phyloP scores from a whole-genome alignment of 2,888 invertebrate species.

The Hydropsyche betteni region DNA sequence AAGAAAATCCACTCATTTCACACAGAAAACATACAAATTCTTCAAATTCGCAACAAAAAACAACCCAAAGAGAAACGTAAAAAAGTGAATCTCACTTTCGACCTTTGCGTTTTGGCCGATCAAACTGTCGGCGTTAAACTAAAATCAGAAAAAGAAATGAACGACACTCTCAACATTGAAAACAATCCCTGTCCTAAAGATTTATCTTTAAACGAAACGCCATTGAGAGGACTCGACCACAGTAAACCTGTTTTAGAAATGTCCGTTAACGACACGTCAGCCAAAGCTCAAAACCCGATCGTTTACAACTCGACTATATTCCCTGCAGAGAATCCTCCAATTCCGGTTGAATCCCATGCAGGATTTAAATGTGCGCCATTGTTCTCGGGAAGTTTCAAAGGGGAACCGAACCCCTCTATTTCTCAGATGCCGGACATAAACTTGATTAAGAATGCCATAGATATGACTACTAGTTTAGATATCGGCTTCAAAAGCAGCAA shows the following conservation, averaged over 20 bases:
- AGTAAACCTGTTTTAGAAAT: not conserved
- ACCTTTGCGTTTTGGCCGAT: constrained; percentile 66
- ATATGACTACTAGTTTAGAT: constrained; percentile 53
- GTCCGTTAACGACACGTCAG: not conserved
- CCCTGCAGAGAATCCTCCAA: not conserved
- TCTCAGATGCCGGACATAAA: constrained; percentile 64
- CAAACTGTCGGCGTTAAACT: constrained; percentile 63
- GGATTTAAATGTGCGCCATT: constrained; percentile 24
- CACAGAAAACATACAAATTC: constrained; percentile 69
- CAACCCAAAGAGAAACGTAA: constrained; percentile 65
- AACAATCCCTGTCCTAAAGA: not conserved
- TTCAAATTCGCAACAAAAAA: constrained; percentile 70
- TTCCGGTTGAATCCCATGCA: not conserved
- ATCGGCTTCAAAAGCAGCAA: constrained; percentile 57
- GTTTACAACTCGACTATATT: not conserved
- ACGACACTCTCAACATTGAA: not conserved
- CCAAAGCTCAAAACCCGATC: not conserved
- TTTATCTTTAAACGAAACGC: not conserved
- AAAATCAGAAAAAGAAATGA: constrained; percentile 58
- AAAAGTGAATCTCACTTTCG: constrained; percentile 66
- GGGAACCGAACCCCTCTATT: constrained; percentile 47
- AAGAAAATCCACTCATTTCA: constrained; percentile 71
- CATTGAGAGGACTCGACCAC: not conserved
- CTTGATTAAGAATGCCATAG: constrained; percentile 65
- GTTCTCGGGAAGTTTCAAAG: constrained; percentile 22